phyloP scores from a whole-genome alignment of 2,797 vertebrate species.

The Anabas testudineus region DNA sequence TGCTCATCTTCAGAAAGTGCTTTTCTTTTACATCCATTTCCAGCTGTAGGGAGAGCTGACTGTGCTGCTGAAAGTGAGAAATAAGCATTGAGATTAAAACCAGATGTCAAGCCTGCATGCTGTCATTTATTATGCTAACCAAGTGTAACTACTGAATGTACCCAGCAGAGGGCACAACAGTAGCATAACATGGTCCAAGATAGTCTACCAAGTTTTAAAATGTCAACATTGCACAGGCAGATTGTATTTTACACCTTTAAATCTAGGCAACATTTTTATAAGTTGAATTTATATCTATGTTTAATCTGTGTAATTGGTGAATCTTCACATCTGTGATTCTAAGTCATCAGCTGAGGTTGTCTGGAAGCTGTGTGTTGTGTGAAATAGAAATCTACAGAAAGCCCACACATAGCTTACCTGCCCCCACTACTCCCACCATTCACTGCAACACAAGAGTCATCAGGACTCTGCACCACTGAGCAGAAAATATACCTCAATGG shows the following conservation, averaged over 20 bases:
- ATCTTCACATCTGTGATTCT: too few species aligned
- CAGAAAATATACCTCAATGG: too few species aligned
- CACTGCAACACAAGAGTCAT: too few species aligned
- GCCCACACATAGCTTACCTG: too few species aligned
- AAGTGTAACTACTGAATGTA: conserved; percentile 14
- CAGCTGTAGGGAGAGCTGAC: conserved; percentile 37
- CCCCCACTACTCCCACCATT: too few species aligned
- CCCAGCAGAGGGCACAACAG: conserved; percentile 65
- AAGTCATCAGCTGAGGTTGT: too few species aligned
- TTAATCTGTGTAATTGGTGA: too few species aligned
- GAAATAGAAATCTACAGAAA: too few species aligned
- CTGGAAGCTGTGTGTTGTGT: too few species aligned
- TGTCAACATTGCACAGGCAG: background rate
- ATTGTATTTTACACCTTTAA: background rate
- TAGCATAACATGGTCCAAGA: background rate
- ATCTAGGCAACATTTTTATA: too few species aligned
- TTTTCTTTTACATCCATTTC: conserved; percentile 42
- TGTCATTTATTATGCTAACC: background rate
- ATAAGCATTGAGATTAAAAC: conserved; percentile 51
- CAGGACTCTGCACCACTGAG: too few species aligned
- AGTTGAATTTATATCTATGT: too few species aligned
- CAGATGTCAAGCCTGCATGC: conserved; percentile 56
- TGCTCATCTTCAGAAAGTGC: conserved; percentile 33
- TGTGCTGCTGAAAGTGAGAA: conserved; percentile 53
- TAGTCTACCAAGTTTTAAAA: background rate